Evolutionary conservation across 2,888 invertebrate genomes (phyloP).

Genomic region (Tanytarsus gracilentus): DNA sequence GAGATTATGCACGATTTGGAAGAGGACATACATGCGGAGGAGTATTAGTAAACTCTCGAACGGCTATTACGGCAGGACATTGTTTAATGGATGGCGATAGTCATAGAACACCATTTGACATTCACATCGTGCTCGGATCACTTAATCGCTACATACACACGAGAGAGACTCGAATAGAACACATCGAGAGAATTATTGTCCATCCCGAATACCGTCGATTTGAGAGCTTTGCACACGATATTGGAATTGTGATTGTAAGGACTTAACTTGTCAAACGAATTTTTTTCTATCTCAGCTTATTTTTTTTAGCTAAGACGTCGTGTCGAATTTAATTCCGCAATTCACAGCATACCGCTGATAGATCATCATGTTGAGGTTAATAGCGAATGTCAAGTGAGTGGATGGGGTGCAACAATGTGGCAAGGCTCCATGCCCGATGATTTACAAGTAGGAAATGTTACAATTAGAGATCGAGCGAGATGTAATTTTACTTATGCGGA

Average conservation of each 20-base stretch:
- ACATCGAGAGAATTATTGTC: slow-evolving; percentile 1
- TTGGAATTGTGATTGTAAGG: slow-evolving; percentile 22
- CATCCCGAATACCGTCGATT: slow-evolving; percentile 11
- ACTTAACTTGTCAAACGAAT: background rate
- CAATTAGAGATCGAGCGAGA: background rate
- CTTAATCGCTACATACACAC: background rate
- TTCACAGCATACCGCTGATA: slow-evolving; percentile 4
- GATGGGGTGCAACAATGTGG: slow-evolving; percentile 13
- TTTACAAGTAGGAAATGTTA: slow-evolving; percentile 14
- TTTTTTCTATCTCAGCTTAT: background rate
- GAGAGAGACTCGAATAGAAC: slow-evolving; percentile 6
- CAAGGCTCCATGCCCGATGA: slow-evolving; percentile 14
- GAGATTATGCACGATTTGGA: slow-evolving; percentile 29
- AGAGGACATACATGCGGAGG: slow-evolving; percentile 32
- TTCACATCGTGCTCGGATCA: slow-evolving; percentile 10
- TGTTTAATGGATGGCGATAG: slow-evolving; percentile 9
- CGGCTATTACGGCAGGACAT: slow-evolving; percentile 31
- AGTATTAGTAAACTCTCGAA: slow-evolving; percentile 29
- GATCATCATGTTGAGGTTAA: background rate
- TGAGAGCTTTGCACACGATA: slow-evolving; percentile 10
- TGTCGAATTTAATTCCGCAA: slow-evolving; percentile 12
- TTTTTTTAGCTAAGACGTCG: slow-evolving; percentile 10
- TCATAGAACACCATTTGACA: background rate
- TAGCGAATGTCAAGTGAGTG: slow-evolving; percentile 7
- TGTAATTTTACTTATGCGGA: background rate